phyloP scores from a whole-genome alignment of 2,888 invertebrate genomes.

The Caenorhabditis sinica region DNA sequence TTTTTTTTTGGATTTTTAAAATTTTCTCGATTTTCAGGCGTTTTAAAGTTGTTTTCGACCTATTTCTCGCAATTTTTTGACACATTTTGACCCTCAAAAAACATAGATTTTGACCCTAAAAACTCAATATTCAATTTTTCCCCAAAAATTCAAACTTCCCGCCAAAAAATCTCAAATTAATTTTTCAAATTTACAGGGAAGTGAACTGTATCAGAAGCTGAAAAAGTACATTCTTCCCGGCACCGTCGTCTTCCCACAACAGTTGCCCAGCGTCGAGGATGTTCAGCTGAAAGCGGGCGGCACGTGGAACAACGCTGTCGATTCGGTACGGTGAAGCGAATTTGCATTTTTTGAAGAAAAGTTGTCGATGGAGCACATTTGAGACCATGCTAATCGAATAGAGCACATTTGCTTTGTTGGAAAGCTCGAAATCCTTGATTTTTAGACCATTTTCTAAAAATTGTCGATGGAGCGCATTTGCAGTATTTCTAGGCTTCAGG shows the following conservation, averaged over 20 bases:
- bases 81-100: no score
- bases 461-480: background rate
- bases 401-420: background rate
- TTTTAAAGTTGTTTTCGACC: no score
- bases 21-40: no score
- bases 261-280: constrained; percentile 78
- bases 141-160: background rate
- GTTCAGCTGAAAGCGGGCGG: constrained; percentile 77
- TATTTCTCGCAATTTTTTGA: no score
- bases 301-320: constrained; percentile 78
- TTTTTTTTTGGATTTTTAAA: no score
- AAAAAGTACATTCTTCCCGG: constrained; percentile 81
- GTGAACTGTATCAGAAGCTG: constrained; percentile 76
- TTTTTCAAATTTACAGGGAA: constrained; percentile 66
- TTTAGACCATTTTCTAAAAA: constrained; percentile 7
- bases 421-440: background rate
- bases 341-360: background rate
- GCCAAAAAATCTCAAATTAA: constrained; percentile 5
- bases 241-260: constrained; percentile 80
- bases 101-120: no score
- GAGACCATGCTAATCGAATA: background rate
- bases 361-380: background rate
- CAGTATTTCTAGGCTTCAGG: background rate
- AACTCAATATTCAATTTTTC: background rate
- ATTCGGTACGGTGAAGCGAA: constrained; percentile 60